These are phyloP conservation scores for Leucozona laternaria DNA, from an alignment of 2,888 invertebrate genomes.

Conservation along the genomic window DNA sequence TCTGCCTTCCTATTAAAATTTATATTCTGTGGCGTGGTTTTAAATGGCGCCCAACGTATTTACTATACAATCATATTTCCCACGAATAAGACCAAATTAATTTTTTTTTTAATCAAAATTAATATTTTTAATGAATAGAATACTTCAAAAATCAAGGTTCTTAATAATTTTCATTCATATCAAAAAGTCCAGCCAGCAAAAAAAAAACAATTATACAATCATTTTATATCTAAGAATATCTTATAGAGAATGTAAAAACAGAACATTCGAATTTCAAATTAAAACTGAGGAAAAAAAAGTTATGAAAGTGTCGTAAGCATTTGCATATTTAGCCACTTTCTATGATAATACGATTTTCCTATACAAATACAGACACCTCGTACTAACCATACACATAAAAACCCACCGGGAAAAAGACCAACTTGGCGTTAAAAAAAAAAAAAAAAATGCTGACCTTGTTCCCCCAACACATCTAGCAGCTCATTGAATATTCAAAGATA, in stretches of 20 bases:
- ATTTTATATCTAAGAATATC: conserved; percentile 33
- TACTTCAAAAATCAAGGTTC: conserved; percentile 11
- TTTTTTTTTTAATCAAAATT: neutral
- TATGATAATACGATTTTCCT: conserved; percentile 64
- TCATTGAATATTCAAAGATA: conserved; percentile 62
- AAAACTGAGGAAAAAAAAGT: conserved; percentile 55
- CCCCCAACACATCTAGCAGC: neutral
- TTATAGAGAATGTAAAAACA: neutral
- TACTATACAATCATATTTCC: neutral
- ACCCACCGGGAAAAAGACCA: neutral
- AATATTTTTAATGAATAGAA: neutral
- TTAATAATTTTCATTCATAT: neutral
- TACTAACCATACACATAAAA: neutral
- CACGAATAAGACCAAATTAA: neutral
- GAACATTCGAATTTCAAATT: conserved; percentile 54
- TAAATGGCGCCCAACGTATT: neutral
- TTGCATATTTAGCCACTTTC: conserved; percentile 66
- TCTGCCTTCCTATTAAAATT: neutral
- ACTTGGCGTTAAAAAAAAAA: conserved; percentile 19
- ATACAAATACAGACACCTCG: neutral
- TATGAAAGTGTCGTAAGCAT: conserved; percentile 52
- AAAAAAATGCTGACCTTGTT: conserved; percentile 45
- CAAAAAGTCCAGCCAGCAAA: neutral
- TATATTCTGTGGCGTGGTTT: neutral
- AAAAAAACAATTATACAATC: conserved; percentile 51